Base-by-base conservation (phyloP, 2,888 invertebrate species). In the Coecobrya sp. region DNA sequence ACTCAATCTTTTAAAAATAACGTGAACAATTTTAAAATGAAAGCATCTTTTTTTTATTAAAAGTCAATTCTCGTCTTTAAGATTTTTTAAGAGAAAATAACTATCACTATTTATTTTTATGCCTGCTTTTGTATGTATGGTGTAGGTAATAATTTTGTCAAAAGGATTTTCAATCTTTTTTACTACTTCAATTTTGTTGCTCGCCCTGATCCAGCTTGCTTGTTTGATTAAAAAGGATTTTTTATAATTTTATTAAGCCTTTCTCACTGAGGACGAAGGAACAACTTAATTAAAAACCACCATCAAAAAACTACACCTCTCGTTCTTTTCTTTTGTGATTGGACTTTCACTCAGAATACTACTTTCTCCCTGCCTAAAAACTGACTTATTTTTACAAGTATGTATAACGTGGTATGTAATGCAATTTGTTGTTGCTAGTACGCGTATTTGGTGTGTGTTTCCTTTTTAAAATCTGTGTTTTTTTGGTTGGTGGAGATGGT, bases 21-120 rank as follows among this genome's bases (percentile, higher is more conserved):
- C 7, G 36, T 36, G 22, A 65, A 65, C 25, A 7, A 59, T 62
- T 59, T 25, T 7, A 65, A 42, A 19, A 73, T 36, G 73, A 45
- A 73, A 70, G 70, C 73, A 73, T 73, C 2, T 8, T 19, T 36
- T n/a, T n/a, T 73, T 73, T 3, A 19, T 73, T 5, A 62, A 62
- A 52, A 16, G 13, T 16, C 13, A 59, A 62, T 62, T 62, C 13
- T 11, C 22, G 19, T 25, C 7, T 62, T n/a, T 22, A 19, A 19
- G 62, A 25, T 8, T 62, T 8, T 62, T 27, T 25, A 4, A 62
- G 62, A 25, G 7, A 25, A 36, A 62, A 8, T 7, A 25, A 25
- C 0, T 1, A 25, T 25, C 62, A 52, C 16, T 52, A 52, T 52
- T 16, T 52, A 16, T 52, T 52, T 52, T 52, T 52, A 52, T 16